Evolutionary conservation across 2,113 vertebrate genomes (phyloP).

Genomic region (Quiscalus mexicanus): DNA sequence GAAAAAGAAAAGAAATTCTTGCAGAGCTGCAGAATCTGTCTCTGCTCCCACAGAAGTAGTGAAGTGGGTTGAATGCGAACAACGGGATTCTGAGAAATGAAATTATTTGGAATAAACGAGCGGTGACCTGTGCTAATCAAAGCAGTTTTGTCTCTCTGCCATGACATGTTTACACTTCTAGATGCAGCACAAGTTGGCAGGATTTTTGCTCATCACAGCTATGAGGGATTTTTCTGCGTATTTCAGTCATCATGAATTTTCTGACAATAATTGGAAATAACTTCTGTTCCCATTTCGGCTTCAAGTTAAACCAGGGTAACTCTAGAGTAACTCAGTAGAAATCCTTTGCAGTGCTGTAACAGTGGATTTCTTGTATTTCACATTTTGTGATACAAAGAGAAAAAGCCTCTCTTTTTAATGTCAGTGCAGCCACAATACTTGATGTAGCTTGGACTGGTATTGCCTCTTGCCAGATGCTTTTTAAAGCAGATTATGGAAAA

Average conservation of each 20-base stretch:
- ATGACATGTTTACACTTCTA: not conserved
- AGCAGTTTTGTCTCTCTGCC: not conserved
- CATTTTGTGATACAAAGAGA: not conserved
- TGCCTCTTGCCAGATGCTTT: not conserved
- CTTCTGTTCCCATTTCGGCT: not conserved
- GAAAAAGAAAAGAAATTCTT: not conserved
- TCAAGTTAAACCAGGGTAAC: not conserved
- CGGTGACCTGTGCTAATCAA: not conserved
- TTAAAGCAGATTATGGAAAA: not conserved
- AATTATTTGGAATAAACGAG: not conserved
- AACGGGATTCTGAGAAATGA: not conserved
- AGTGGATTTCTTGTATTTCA: not conserved
- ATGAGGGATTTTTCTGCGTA: not conserved
- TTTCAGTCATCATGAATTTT: not conserved
- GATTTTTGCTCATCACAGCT: not conserved
- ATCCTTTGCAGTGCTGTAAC: not conserved
- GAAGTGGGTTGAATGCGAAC: not conserved
- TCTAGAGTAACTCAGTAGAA: fast-evolving
- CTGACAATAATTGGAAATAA: not conserved
- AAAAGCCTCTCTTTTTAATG: not conserved
- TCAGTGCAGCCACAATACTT: not conserved
- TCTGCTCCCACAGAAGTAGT: not conserved
- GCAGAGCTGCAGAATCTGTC: not conserved
- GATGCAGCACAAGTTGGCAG: not conserved
- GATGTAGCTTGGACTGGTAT: not conserved